Base-by-base conservation (phyloP, 2,888 invertebrate species). In the Drosophila prostipennis region DNA sequence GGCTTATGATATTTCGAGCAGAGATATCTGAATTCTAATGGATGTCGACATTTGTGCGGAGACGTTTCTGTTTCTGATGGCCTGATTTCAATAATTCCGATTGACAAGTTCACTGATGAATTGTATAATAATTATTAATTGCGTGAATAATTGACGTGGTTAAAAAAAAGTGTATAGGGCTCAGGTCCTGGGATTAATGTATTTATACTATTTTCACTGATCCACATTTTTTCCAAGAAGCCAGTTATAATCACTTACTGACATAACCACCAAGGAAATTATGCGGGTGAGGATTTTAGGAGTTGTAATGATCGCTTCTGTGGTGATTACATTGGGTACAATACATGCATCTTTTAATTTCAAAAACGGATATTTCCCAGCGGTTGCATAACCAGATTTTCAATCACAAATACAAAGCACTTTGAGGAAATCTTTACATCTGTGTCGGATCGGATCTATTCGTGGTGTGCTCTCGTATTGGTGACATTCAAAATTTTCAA, bases 311-410 rank as follows among this genome's bases (percentile, higher is more conserved):
- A n/a, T 39, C 16, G 19, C n/a, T 43, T 58, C 23, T 57, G 34
- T 32, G 42, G 16, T 34, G 16, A 36, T 23, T 48, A 36, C 45
- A 36, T 39, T n/a, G 51, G 32, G 36, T 43, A 43, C 32, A 58
- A 26, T 39, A 43, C 37, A 42, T 29, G 45, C 26, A 46, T 29
- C 29, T 11, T 13, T 42, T 19, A 16, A 32, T 54, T 67, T 26
- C 29, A 10, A 37, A 42, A 42, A 49, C 54, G 45, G 32, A 51
- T 55, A 64, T 51, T 51, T 42, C 29, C 46, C 55, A 67, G 46
- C 56, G 60, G 48, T 72, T 74, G 73, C 73, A 74, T 74, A 72
- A 73, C 53, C 57, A 54, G 54, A 71, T 68, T 73, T 53, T 61
- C 65, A 58, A 61, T 26, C 61, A 55, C 57, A 68, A 45, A 74